phyloP scores from a whole-genome alignment of 1,140 invertebrate genomes.

The Holotrichia oblita region DNA sequence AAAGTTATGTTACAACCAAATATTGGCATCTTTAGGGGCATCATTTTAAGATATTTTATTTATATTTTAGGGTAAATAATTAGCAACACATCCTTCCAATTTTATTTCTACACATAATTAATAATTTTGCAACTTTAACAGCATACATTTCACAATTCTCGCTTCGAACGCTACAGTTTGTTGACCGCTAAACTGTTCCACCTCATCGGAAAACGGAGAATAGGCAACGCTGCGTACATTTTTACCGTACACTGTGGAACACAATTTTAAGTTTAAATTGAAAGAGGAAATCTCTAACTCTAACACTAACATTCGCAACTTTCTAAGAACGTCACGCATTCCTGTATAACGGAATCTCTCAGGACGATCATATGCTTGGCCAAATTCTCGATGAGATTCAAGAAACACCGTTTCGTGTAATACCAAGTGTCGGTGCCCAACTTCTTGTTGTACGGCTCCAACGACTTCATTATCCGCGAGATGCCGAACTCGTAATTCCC shows the following conservation, averaged over 20 bases:
- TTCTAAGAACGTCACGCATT: slow-evolving; percentile 92
- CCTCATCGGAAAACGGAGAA: slow-evolving; percentile 79
- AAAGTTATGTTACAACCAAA: too few relatives aligned
- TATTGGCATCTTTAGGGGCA: too few relatives aligned
- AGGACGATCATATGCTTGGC: slow-evolving; percentile 91
- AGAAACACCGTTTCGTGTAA: slow-evolving; percentile 94
- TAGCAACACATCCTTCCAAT: too few relatives aligned
- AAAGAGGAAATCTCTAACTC: background rate
- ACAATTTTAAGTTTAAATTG: slow-evolving; percentile 19
- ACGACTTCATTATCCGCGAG: slow-evolving; percentile 95
- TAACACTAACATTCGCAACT: slow-evolving; percentile 78
- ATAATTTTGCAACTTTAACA: slow-evolving; percentile 74
- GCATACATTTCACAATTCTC: slow-evolving; percentile 82
- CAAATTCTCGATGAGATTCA: slow-evolving; percentile 92
- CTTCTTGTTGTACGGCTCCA: slow-evolving; percentile 96
- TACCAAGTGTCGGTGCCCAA: slow-evolving; percentile 97
- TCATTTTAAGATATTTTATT: too few relatives aligned
- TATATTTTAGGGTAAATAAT: too few relatives aligned
- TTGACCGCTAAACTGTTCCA: slow-evolving; percentile 77
- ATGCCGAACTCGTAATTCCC: slow-evolving; percentile 99
- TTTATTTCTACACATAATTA: slow-evolving; percentile 43
- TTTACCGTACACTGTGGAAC: slow-evolving; percentile 83
- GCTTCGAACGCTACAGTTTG: slow-evolving; percentile 96
- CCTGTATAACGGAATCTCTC: slow-evolving; percentile 87
- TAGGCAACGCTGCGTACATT: slow-evolving; percentile 87